These are phyloP conservation scores for Lucinisca nassula DNA, from an alignment of 2,888 invertebrate species.

Conservation along the genomic window DNA sequence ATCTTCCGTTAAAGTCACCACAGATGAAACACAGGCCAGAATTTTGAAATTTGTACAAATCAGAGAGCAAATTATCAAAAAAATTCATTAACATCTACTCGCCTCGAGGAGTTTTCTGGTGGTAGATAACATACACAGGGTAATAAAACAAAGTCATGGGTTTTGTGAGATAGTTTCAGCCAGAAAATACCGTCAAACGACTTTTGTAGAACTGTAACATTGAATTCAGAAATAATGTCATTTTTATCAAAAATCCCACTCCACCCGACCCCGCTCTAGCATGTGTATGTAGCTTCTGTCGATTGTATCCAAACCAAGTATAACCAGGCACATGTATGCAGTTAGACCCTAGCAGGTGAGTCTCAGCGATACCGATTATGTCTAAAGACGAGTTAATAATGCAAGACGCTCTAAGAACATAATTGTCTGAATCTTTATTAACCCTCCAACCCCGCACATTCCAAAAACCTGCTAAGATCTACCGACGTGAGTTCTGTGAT, in stretches of 20 bases:
- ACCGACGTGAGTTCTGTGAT: neutral
- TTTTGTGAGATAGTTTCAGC: neutral
- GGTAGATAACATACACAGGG: constrained; percentile 35
- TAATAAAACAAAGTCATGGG: neutral
- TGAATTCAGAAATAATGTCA: neutral
- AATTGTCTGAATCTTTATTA: constrained; percentile 11
- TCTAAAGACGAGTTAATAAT: constrained; percentile 6
- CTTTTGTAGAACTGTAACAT: constrained; percentile 8
- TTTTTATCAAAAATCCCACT: constrained; percentile 26
- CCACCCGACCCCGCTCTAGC: constrained; percentile 31
- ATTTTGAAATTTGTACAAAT: constrained; percentile 29
- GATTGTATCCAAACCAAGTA: constrained; percentile 32
- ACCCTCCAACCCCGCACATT: neutral
- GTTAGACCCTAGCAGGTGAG: constrained; percentile 13
- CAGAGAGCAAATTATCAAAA: constrained; percentile 12
- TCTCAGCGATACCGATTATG: constrained; percentile 39
- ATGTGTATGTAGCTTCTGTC: constrained; percentile 26
- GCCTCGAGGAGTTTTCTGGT: constrained; percentile 17
- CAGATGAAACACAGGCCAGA: neutral
- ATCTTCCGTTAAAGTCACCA: constrained; percentile 24
- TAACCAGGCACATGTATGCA: constrained; percentile 8
- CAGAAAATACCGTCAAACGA: constrained; percentile 22
- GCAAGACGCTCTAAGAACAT: constrained; percentile 1
- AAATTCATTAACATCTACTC: constrained; percentile 14
- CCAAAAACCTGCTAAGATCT: neutral